Conservation (phyloP, 2,797 vertebrate genomes). For the Loriculus beryllinus region DNA sequence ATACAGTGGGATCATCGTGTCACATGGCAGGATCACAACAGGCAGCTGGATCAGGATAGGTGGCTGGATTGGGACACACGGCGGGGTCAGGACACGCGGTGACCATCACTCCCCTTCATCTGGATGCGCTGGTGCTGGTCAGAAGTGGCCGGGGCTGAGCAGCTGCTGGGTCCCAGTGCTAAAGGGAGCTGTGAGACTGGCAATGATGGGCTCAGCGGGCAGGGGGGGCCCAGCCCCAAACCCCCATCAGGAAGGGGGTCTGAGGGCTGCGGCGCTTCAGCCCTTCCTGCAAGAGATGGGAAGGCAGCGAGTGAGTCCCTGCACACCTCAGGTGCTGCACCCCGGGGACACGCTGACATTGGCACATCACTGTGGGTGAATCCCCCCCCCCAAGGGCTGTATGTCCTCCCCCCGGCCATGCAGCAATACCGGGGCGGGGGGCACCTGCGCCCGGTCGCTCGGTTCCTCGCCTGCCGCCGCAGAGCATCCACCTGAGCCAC, state of each 20-base stretch:
- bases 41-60: not conserved
- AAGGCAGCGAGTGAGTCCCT: not conserved
- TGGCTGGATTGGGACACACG: not conserved
- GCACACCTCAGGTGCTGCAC: rapidly evolving
- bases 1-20: rapidly evolving
- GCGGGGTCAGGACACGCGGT: not conserved
- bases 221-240: not conserved
- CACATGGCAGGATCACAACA: not conserved
- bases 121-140: not conserved
- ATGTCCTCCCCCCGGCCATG: not conserved
- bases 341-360: not conserved
- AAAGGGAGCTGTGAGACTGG: not conserved
- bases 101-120: not conserved
- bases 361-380: not conserved
- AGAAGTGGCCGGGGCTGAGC: not conserved
- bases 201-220: not conserved
- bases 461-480: not conserved
- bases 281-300: not conserved
- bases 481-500: not conserved
- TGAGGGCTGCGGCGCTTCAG: not conserved
- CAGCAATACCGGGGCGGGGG: not conserved
- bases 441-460: not conserved
- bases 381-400: not conserved
- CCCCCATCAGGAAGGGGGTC: not conserved
- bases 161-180: not conserved